Base-by-base conservation (phyloP, 2,113 vertebrate species). In the Sterna hirundo region DNA sequence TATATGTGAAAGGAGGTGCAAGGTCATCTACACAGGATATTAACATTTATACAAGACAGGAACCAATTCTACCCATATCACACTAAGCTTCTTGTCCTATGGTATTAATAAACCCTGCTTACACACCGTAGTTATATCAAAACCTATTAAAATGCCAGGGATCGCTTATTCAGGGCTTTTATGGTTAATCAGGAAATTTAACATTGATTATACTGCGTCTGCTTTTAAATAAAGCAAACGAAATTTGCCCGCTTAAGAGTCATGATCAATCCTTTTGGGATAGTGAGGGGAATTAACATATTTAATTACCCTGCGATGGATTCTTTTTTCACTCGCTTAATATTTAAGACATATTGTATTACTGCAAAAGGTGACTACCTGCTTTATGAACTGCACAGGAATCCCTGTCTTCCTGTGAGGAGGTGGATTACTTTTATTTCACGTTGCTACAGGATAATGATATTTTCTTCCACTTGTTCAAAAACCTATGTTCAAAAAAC, bases 211-310 rank as follows among this genome's bases (percentile, higher is more conserved):
- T 86, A 65, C 60, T 78, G 64, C 62, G 61, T 86, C 25, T 94
- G 83, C 54, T 88, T 86, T 95, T 94, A 87, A 91, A 88, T 49
- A 94, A 80, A 91, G 49, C 36, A 88, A 71, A 86, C 34, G 10
- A 96, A 94, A 83, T 97, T 91, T 90, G 49, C 71, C 91, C 61
- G 52, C 71, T 91, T 94, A 82, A 91, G 85, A 95, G 88, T 95
- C 47, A 64, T 72, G 93, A 96, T 86, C 69, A 83, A 66, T 90
- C 78, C 75, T 58, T 93, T 86, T 77, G 93, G 80, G 87, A 85
- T 58, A 72, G 20, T 0, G 0, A 86, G 61, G 58, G 36, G 71
- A 96, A 96, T 95, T 81, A 96, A 27, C 68, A 76, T 81, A 82
- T 84, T 94, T 94, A 93, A 96, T 89, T 94, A 83, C 46, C 52